Evolutionary conservation across 2,113 vertebrate genomes (phyloP).

Genomic region (Picathartes gymnocephalus): DNA sequence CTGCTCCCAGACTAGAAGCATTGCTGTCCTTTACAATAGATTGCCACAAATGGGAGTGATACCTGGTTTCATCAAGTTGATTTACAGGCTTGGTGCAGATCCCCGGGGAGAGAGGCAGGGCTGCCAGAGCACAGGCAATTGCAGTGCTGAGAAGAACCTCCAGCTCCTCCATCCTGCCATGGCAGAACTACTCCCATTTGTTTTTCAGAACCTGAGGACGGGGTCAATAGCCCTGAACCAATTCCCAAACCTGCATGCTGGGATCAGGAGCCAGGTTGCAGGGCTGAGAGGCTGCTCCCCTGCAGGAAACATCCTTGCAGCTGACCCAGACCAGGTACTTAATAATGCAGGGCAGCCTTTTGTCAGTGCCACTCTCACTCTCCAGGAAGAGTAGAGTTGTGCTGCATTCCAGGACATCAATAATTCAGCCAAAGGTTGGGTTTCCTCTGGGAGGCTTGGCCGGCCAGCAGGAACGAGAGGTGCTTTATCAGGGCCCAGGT

Average conservation of each 20-base stretch:
- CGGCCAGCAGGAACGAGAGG: neutral
- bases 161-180: neutral
- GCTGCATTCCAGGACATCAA: conserved; percentile 57
- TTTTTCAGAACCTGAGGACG: neutral
- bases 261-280: neutral
- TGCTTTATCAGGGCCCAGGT: neutral
- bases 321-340: neutral
- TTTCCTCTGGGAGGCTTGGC: conserved; percentile 44
- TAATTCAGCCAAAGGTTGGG: conserved; percentile 61
- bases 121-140: neutral
- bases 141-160: neutral
- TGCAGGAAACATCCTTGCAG: neutral
- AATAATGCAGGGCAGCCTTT: conserved; percentile 63
- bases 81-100: neutral
- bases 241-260: neutral
- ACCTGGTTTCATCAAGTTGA: neutral
- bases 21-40: neutral
- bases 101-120: neutral
- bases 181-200: neutral
- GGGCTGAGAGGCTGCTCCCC: neutral
- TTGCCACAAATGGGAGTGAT: neutral
- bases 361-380: neutral
- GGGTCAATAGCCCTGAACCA: neutral
- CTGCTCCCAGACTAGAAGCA: neutral
- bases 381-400: neutral